Base-by-base conservation (phyloP, 2,113 vertebrate genomes). In the Aleadryas rufinucha region DNA sequence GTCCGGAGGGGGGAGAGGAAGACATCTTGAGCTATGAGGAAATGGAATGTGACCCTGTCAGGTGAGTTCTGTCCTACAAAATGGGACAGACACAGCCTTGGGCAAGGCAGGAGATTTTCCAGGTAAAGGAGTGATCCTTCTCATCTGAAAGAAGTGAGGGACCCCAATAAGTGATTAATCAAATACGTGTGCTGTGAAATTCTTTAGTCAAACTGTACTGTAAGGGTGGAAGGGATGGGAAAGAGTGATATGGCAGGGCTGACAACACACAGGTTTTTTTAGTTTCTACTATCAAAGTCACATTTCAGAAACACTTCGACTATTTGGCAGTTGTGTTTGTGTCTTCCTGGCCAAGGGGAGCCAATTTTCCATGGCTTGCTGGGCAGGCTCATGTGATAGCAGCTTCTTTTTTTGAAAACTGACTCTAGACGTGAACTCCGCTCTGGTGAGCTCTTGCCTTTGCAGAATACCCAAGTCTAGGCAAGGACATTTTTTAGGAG, bases 1-100 rank as follows among this genome's bases (percentile, higher is more conserved):
- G 95, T 45, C 87, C 96, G 0, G 97, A 97, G 64, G 63, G 10
- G 12, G 74, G 74, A 78, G 97, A 98, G 71, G 97, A 97, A 7
- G 97, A 97, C 39, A 65, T 37, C 80, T 10, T 89, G 22, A 84
- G 1, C 80, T 94, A 96, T 2, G 47, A 93, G 56, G 64, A 94
- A 6, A 23, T 53, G 14, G 97, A 95, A 53, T 45, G 95, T 78
- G 84, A 94, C 35, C 92, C 77, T 2, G 83, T 93, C 86, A 97
- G 96, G 98, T 98, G 87, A 97, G 97, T 56, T 27, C 31, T 69
- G 33, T 22, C 53, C 31, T 13, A 2, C 12, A 17, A 4, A 6
- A 1, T 8, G 35, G 49, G 53, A 87, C 74, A 78, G 60, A 35
- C 31, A 23, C 24, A 13, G 31, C 35, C n/a, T 33, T 52, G 70